These are phyloP conservation scores for Pegoplata infirma DNA, from an alignment of 2,888 invertebrate species.

Conservation along the genomic window DNA sequence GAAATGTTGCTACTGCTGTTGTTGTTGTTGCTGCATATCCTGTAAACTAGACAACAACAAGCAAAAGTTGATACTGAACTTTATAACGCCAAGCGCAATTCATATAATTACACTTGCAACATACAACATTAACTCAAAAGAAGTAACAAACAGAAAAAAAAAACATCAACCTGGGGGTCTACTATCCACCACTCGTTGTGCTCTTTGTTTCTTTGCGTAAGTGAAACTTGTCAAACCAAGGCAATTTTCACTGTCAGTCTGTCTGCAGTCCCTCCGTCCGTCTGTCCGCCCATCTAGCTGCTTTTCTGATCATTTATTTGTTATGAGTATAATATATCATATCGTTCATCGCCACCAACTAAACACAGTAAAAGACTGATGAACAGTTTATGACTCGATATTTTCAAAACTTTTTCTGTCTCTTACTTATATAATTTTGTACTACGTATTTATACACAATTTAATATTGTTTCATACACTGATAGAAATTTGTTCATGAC, in stretches of 20 bases:
- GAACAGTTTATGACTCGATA: conserved; percentile 76
- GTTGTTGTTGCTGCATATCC: conserved; percentile 51
- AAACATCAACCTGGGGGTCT: conserved; percentile 28
- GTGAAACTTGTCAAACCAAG: conserved; percentile 58
- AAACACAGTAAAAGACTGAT: conserved; percentile 70
- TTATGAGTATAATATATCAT: conserved; percentile 30
- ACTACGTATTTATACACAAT: conserved; percentile 61
- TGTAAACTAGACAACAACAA: conserved; percentile 60
- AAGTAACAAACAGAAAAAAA: neutral
- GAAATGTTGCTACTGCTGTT: conserved; percentile 43
- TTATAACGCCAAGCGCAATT: conserved; percentile 50
- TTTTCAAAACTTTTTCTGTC: conserved; percentile 64
- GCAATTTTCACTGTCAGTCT: conserved; percentile 58
- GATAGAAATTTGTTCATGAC: too few species aligned
- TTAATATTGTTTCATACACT: conserved; percentile 52
- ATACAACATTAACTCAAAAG: conserved; percentile 30
- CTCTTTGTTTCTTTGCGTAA: conserved; percentile 36
- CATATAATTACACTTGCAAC: conserved; percentile 59
- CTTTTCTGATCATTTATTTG: conserved; percentile 47
- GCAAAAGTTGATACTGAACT: conserved; percentile 62
- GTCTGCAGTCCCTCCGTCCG: neutral
- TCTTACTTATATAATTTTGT: conserved; percentile 27
- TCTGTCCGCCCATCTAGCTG: neutral
- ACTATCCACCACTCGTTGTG: conserved; percentile 11
- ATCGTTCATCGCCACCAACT: conserved; percentile 34